Evolutionary conservation across 2,797 vertebrate species (phyloP), one percentile per base, ranked within the genome.

Genomic region (Coregonus suidteri): DNA sequence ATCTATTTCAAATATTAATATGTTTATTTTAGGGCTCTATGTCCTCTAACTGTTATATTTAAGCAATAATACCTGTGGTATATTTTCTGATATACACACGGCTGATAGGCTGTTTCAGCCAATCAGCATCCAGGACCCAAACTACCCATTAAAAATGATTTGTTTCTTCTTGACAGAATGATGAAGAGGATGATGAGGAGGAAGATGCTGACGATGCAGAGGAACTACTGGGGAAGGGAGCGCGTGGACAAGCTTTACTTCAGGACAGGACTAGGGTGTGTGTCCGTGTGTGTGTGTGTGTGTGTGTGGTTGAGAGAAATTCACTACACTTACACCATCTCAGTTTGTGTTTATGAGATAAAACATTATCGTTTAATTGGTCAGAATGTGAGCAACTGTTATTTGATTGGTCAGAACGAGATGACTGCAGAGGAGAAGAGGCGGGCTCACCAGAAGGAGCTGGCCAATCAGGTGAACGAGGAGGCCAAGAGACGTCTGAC

Each of bases 351-450:
- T 25, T 66, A 6, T 51, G 25, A 62, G 3, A 20, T 62, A 3
- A 16, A 47, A 30, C 11, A n/a, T 34, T 65, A 25, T 20, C 15
- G 11, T 47, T 47, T 47, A n/a, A 62, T 62, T 7, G 4, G 18
- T 62, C 2, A 3, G 56, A 20, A 62, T 62, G 56, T 62, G 16
- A n/a, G 56, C 2, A 20, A 11, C 18, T n/a, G 18, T 59, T 62
- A 25, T 62, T 62, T 0, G 25, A 75, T 81, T 77, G 73, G 74
- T 4, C 82, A 98, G 97, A 98, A 98, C 5, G 97, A 98, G 81
- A 94, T 99, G 96, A 98, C 97, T 0, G 96, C 97, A 0, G 97
- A 98, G 89, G 97, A 99, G 89, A 98, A 98, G 88, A 93, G 97
- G 70, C 94, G 97, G 11, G 93, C 97, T 0, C 97, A 98, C 87